Percentiles rank a stretch among this genome's conserved stretches.
phyloP scores from a whole-genome alignment of 2,888 invertebrate genomes.

The Rhabditoides inermis region DNA sequence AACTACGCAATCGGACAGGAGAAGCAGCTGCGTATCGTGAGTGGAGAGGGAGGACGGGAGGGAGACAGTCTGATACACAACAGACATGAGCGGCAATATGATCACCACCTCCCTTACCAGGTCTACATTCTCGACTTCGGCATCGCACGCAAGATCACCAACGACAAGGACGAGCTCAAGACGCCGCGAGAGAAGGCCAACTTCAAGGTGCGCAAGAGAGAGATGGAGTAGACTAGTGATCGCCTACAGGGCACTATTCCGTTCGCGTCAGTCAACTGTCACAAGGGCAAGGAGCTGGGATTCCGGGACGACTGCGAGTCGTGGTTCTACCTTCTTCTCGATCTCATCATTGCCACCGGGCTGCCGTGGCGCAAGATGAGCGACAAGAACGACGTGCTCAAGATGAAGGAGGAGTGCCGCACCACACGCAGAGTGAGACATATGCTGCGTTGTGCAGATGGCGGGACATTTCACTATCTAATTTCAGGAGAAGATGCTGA shows the following conservation, averaged over 20 bases:
- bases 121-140: slow-evolving; percentile 46
- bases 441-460: too few species aligned
- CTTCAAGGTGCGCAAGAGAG: slow-evolving; percentile 24
- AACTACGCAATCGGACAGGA: slow-evolving; percentile 36
- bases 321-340: slow-evolving; percentile 45
- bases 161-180: slow-evolving; percentile 28
- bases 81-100: too few species aligned
- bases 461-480: neutral
- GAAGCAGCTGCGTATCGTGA: slow-evolving; percentile 8
- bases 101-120: neutral
- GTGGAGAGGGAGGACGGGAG: too few species aligned
- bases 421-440: too few species aligned
- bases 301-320: slow-evolving; percentile 44
- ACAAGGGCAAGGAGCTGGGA: slow-evolving; percentile 30
- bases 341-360: slow-evolving; percentile 27
- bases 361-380: slow-evolving; percentile 35
- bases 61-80: too few species aligned
- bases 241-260: slow-evolving; percentile 37
- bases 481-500: slow-evolving; percentile 13
- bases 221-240: neutral
- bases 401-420: slow-evolving; percentile 25
- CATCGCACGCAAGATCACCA: slow-evolving; percentile 33
- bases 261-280: slow-evolving; percentile 41
- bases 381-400: slow-evolving; percentile 31
- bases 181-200: slow-evolving; percentile 20